Conservation (phyloP, 2,888 invertebrate species). For the Euplagia quadripunctaria region DNA sequence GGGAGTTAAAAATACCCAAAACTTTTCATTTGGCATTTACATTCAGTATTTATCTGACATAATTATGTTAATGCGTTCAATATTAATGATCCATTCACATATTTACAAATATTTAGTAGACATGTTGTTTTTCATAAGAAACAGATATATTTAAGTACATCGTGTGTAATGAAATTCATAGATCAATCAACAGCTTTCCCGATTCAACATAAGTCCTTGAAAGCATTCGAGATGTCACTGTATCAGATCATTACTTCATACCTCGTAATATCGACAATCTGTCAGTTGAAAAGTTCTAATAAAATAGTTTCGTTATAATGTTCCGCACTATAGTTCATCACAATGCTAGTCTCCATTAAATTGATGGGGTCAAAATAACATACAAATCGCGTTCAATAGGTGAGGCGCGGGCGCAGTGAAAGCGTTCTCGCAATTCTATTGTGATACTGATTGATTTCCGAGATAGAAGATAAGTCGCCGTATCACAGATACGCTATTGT, state of each 20-base stretch:
- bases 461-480: constrained; percentile 70
- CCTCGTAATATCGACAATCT: constrained; percentile 27
- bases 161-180: neutral
- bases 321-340: constrained; percentile 38
- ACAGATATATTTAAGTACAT: neutral
- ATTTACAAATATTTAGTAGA: neutral
- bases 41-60: too few relatives aligned
- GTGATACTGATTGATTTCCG: constrained; percentile 73
- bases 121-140: neutral
- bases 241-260: constrained; percentile 27
- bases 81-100: neutral
- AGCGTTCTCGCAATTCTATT: constrained; percentile 75
- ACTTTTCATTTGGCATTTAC: too few relatives aligned
- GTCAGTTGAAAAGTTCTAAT: constrained; percentile 41
- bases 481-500: constrained; percentile 72
- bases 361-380: constrained; percentile 69
- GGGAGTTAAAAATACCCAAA: too few relatives aligned
- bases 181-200: constrained; percentile 2
- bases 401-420: constrained; percentile 67
- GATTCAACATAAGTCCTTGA: constrained; percentile 16
- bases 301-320: constrained; percentile 41
- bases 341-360: constrained; percentile 60
- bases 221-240: constrained; percentile 36
- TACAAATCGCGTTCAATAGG: constrained; percentile 69
- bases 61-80: too few relatives aligned